Evolutionary conservation across 2,888 invertebrate genomes (phyloP).

Genomic region (Cheilosia urbana): DNA sequence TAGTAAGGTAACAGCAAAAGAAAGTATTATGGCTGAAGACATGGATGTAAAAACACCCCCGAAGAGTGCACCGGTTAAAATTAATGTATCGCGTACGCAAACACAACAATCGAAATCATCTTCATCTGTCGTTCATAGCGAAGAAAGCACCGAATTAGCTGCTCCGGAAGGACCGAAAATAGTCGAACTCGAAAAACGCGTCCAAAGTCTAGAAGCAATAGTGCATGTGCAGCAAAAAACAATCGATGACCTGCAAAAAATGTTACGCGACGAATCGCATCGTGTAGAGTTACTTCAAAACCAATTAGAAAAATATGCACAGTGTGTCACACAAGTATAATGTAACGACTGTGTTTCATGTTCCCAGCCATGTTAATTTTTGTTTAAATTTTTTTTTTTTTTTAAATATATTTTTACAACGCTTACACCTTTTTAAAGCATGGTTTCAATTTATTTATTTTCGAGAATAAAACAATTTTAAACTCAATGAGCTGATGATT

Average conservation of each 20-base stretch:
- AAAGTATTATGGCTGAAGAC: constrained; percentile 30
- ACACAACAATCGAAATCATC: constrained; percentile 50
- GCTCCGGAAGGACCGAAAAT: constrained; percentile 77
- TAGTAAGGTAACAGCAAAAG: constrained; percentile 52
- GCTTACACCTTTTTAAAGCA: neutral
- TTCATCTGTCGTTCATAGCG: constrained; percentile 5
- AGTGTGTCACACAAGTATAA: constrained; percentile 90
- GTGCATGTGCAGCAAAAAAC: constrained; percentile 84
- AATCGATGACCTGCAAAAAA: constrained; percentile 87
- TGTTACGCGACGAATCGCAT: constrained; percentile 87
- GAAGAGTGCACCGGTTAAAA: constrained; percentile 80
- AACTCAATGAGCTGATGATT: constrained; percentile 11
- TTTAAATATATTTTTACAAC: constrained; percentile 38
- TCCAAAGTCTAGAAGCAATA: constrained; percentile 81
- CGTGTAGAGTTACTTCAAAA: constrained; percentile 87
- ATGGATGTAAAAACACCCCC: constrained; percentile 81
- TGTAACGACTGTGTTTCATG: constrained; percentile 23
- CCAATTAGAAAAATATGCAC: constrained; percentile 88
- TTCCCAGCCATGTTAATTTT: constrained; percentile 52
- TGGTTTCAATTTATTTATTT: constrained; percentile 21
- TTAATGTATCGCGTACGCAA: constrained; percentile 46
- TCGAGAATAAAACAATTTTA: neutral
- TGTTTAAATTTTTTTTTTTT: constrained; percentile 1
- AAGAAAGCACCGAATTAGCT: constrained; percentile 31
- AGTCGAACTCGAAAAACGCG: constrained; percentile 81